Evolutionary conservation across 2,797 vertebrate species (phyloP).

Genomic region (Notamacropus eugenii): DNA sequence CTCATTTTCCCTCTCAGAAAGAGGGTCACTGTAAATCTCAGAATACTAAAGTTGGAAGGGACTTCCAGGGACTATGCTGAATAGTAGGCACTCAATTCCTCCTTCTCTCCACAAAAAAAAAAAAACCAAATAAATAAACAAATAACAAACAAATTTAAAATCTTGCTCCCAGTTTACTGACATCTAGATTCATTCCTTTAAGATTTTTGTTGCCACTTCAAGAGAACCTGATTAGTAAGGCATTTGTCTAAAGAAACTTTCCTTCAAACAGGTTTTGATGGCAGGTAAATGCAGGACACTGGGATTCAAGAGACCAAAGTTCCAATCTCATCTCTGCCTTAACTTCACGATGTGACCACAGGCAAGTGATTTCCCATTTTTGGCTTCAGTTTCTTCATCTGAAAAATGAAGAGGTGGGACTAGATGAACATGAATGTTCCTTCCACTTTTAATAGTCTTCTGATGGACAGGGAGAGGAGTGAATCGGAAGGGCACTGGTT

Average conservation of each 20-base stretch:
- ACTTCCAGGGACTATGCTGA: not conserved
- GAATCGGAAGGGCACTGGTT: not conserved
- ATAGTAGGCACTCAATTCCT: not conserved
- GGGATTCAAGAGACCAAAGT: not conserved
- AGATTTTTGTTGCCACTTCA: not conserved
- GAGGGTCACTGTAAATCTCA: not conserved
- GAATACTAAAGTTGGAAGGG: not conserved
- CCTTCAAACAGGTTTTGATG: not conserved
- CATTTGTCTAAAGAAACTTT: not conserved
- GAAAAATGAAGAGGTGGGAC: not conserved
- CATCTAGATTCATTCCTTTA: slow-evolving; percentile 18
- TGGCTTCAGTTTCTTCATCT: not conserved
- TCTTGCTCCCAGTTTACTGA: not conserved
- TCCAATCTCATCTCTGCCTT: not conserved
- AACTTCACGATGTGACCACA: not conserved
- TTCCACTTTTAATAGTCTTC: not conserved
- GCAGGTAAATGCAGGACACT: not conserved
- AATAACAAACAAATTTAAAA: not conserved
- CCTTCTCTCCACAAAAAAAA: too few species aligned
- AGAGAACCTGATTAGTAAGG: not conserved
- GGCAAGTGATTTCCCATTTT: not conserved
- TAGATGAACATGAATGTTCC: not conserved
- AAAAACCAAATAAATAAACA: too few species aligned
- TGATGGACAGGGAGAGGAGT: not conserved
- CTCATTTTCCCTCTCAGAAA: not conserved